These are phyloP conservation scores for Synanthedon andrenaeformis DNA, from an alignment of 2,888 invertebrate species.

Conservation along the genomic window DNA sequence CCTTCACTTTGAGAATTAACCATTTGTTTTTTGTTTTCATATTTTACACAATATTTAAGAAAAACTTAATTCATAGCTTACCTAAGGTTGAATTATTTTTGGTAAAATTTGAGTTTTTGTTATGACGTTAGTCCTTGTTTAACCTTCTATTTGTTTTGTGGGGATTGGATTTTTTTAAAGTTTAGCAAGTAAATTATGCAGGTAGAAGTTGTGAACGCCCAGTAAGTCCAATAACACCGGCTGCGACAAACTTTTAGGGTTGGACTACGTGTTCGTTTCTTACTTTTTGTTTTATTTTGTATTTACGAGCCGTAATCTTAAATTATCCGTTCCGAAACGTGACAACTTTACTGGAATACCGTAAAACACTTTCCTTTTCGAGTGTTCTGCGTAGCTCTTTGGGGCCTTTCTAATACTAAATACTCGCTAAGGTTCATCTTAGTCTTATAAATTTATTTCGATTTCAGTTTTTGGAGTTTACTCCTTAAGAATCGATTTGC, in stretches of 20 bases:
- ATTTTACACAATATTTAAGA: too few species aligned
- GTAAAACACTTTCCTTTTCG: constrained; percentile 9
- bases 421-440: too few species aligned
- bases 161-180: neutral
- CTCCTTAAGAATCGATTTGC: too few species aligned
- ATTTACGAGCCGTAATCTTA: constrained; percentile 30
- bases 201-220: neutral
- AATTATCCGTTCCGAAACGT: constrained; percentile 32
- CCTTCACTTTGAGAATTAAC: too few species aligned
- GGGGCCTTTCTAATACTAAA: neutral
- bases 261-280: constrained; percentile 20
- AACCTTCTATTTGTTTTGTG: neutral
- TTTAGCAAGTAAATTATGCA: neutral
- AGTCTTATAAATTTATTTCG: too few species aligned
- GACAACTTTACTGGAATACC: constrained; percentile 24
- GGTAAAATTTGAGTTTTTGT: too few species aligned
- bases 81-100: too few species aligned
- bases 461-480: too few species aligned
- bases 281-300: constrained; percentile 29
- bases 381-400: neutral
- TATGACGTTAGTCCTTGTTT: neutral
- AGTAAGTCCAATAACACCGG: constrained; percentile 12
- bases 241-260: constrained; percentile 21
- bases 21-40: too few species aligned
- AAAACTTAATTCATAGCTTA: too few species aligned